These are phyloP conservation scores for Pelecanus crispus DNA, from an alignment of 2,113 vertebrate genomes.

Conservation along the genomic window DNA sequence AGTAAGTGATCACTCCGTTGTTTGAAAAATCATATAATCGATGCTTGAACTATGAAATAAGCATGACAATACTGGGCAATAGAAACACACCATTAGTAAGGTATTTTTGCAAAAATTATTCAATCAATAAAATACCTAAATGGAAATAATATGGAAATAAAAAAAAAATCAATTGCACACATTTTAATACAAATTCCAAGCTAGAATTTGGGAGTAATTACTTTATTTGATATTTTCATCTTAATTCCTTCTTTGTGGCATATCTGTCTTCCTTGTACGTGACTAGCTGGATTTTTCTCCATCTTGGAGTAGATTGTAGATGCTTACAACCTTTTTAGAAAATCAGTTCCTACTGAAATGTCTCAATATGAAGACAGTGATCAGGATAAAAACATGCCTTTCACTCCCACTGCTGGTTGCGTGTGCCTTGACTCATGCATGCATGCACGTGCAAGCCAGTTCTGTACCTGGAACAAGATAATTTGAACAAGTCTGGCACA, in stretches of 20 bases:
- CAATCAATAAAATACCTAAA: neutral
- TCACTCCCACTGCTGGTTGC: neutral
- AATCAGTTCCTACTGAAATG: neutral
- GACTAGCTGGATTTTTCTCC: neutral
- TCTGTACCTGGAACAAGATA: neutral
- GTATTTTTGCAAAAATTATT: neutral
- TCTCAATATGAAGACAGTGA: neutral
- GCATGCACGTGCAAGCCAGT: neutral
- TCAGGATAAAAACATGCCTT: neutral
- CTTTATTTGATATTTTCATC: neutral
- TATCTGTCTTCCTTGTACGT: neutral
- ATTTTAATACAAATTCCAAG: neutral
- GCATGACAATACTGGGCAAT: neutral
- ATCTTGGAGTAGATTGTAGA: neutral
- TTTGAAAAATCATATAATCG: neutral
- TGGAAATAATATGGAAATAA: neutral
- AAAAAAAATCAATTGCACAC: neutral
- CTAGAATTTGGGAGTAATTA: neutral
- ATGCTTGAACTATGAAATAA: neutral
- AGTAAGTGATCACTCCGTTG: neutral
- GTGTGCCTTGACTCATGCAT: neutral
- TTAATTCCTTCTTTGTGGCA: neutral
- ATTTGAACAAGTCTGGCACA: neutral
- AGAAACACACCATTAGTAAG: neutral
- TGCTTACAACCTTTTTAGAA: neutral